phyloP scores from a whole-genome alignment of 2,113 vertebrate species.

The Oncorhynchus tshawytscha region DNA sequence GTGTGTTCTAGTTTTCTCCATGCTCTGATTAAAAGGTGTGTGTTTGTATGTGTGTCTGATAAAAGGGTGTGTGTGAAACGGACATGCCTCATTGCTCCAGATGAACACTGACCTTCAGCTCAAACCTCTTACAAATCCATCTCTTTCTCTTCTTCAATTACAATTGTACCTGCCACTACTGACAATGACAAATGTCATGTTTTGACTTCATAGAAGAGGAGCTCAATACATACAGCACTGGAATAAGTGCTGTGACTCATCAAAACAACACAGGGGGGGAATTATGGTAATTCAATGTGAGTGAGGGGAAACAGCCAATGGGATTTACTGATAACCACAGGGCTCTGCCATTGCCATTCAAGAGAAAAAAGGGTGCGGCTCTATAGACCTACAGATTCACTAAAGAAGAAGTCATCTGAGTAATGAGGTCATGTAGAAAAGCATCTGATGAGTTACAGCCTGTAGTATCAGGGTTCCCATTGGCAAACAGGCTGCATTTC shows the following conservation, averaged over 20 bases:
- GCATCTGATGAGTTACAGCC: neutral
- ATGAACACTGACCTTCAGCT: conserved; percentile 12
- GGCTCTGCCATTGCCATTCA: neutral
- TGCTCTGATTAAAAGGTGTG: neutral
- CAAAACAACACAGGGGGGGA: neutral
- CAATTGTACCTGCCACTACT: conserved; percentile 3
- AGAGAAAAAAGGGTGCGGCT: neutral
- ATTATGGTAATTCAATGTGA: neutral
- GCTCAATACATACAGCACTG: conserved; percentile 2
- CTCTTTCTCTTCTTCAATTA: neutral
- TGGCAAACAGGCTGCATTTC: no score
- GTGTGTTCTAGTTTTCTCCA: neutral
- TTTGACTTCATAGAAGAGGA: conserved; percentile 9
- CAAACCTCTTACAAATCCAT: conserved; percentile 1
- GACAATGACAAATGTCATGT: neutral
- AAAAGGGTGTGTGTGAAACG: neutral
- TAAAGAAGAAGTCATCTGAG: neutral
- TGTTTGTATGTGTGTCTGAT: neutral
- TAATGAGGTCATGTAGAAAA: neutral
- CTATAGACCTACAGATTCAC: neutral
- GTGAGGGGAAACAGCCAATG: conserved; percentile 1
- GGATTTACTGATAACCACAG: neutral
- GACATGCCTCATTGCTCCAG: neutral
- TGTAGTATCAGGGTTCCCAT: no score
- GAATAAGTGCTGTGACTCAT: conserved; percentile 6